phyloP scores from a whole-genome alignment of 2,797 vertebrate genomes.

The Psittacula echo region DNA sequence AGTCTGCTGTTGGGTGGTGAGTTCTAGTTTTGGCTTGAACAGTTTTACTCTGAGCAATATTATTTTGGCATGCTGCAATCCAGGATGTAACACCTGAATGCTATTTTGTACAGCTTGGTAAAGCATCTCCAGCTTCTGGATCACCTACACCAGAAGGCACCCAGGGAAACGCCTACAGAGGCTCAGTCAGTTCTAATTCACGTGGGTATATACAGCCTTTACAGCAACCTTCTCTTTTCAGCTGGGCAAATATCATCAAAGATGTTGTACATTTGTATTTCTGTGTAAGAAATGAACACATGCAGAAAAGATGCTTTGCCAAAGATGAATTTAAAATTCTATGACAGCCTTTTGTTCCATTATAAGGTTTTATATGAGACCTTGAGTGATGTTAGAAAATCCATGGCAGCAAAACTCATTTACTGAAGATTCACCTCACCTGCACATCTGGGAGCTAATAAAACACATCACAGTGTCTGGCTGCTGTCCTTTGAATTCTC shows the following conservation, averaged over 20 bases:
- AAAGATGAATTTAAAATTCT: not conserved
- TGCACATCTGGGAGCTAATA: conserved; percentile 71
- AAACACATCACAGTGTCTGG: conserved; percentile 55
- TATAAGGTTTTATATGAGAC: conserved; percentile 25
- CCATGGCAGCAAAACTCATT: not conserved
- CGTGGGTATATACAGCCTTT: not conserved
- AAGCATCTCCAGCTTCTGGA: not conserved
- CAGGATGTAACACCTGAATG: not conserved
- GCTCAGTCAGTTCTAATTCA: not conserved
- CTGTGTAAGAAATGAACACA: not conserved
- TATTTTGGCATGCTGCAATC: not conserved
- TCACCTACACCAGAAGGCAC: not conserved
- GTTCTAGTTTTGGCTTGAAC: not conserved
- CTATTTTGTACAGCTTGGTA: not conserved
- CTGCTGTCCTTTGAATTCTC: conserved; percentile 52
- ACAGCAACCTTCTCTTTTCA: conserved; percentile 33
- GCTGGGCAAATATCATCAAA: conserved; percentile 29
- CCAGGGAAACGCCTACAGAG: not conserved
- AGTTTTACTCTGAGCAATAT: not conserved
- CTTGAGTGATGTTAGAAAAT: conserved; percentile 23
- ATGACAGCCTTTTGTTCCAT: not conserved
- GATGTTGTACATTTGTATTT: not conserved
- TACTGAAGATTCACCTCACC: conserved; percentile 58
- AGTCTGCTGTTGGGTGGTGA: not conserved
- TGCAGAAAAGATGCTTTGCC: not conserved